A percentile compares a stretch with the other conserved stretches of the same genome.
phyloP scores from a whole-genome alignment of 2,888 invertebrate genomes.

The Perizoma affinitatum region DNA sequence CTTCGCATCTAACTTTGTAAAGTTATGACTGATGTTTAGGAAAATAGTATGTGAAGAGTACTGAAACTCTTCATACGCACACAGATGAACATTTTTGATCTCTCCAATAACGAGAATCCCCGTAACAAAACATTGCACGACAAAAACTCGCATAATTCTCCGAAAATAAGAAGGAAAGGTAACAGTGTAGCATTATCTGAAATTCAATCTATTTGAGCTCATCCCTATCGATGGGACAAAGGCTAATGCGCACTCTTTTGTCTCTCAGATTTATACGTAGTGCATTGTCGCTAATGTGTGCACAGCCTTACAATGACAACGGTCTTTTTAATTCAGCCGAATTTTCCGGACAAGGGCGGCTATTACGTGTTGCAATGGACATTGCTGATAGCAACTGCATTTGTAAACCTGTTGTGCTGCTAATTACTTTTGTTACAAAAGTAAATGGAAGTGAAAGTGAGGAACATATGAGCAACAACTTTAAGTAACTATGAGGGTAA shows the following conservation, averaged over 20 bases:
- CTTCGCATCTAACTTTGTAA: too few species aligned
- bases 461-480: too few species aligned
- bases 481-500: too few species aligned
- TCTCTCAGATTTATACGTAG: constrained; percentile 77
- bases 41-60: too few species aligned
- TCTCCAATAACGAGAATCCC: constrained; percentile 33
- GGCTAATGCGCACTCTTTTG: constrained; percentile 74
- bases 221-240: constrained; percentile 76
- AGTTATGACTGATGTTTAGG: too few species aligned
- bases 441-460: too few species aligned
- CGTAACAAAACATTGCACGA: constrained; percentile 43
- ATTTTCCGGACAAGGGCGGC: constrained; percentile 43
- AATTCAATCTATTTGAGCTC: constrained; percentile 79
- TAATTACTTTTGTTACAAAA: not conserved
- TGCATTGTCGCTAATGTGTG: constrained; percentile 78
- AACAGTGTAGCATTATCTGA: constrained; percentile 75
- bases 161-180: constrained; percentile 66
- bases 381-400: constrained; percentile 1
- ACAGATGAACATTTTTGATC: constrained; percentile 13
- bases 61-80: too few species aligned
- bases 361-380: constrained; percentile 23
- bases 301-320: constrained; percentile 68
- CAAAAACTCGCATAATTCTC: constrained; percentile 46
- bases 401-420: not conserved
- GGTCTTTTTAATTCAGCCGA: constrained; percentile 63